Conservation (phyloP, 2,888 invertebrate species). For the Drosophila nr. fundita region DNA sequence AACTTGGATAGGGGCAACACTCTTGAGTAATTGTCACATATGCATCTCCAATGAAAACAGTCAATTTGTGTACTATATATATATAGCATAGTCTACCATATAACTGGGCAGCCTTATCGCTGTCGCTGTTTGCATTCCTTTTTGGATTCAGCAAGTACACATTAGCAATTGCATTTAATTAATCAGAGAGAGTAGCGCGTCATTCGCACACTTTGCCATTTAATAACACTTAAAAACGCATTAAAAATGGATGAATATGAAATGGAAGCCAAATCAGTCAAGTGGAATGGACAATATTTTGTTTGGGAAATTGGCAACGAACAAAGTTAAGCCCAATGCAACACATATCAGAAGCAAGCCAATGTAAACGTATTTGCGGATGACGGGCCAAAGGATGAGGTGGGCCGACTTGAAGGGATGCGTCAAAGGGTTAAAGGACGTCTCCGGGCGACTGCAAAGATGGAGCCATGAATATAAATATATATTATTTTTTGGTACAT, state of each 20-base stretch:
- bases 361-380: slow-evolving; percentile 61
- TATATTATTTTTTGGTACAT: slow-evolving; percentile 69
- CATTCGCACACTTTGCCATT: slow-evolving; percentile 5
- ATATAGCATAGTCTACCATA: neutral
- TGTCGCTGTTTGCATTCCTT: slow-evolving; percentile 8
- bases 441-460: slow-evolving; percentile 87
- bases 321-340: slow-evolving; percentile 38
- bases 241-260: neutral
- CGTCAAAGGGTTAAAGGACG: slow-evolving; percentile 86
- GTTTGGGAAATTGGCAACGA: slow-evolving; percentile 48
- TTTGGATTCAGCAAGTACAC: slow-evolving; percentile 22
- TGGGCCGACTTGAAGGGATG: slow-evolving; percentile 56
- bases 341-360: slow-evolving; percentile 17
- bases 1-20: neutral
- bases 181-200: slow-evolving; percentile 23
- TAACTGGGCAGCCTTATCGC: slow-evolving; percentile 34
- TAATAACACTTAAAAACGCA: slow-evolving; percentile 36
- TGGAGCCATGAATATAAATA: neutral
- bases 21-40: neutral
- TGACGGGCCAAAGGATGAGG: slow-evolving; percentile 65
- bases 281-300: slow-evolving; percentile 57
- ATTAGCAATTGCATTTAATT: slow-evolving; percentile 44
- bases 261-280: slow-evolving; percentile 24
- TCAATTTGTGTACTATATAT: slow-evolving; percentile 10
- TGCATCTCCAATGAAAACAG: slow-evolving; percentile 26